A percentile compares a stretch with the other conserved stretches of the same genome.
phyloP scores from a whole-genome alignment of 2,113 vertebrate species.

The Mustelus asterias region DNA sequence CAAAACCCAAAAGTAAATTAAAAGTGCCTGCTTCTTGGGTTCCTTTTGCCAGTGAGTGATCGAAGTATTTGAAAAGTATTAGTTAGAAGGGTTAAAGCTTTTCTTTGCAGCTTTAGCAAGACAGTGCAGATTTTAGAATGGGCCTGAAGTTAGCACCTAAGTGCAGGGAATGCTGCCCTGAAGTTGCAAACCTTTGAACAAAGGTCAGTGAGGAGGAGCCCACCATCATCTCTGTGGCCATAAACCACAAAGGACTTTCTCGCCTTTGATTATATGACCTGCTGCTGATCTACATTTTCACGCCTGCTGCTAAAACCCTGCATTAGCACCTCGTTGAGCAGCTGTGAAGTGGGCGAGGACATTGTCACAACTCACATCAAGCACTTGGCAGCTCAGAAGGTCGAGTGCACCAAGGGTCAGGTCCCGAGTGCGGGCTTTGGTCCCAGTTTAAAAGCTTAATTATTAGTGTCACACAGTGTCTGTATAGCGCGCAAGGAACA shows the following conservation, averaged over 20 bases:
- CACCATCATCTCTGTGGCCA: not conserved
- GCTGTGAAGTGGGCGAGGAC: not conserved
- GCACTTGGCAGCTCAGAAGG: not conserved
- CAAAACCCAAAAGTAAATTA: not conserved
- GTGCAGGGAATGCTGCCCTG: too few relatives aligned
- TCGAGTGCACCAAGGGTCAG: not conserved
- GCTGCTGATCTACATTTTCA: not conserved
- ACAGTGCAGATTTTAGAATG: not conserved
- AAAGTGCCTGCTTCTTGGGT: not conserved
- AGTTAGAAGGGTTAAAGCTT: not conserved
- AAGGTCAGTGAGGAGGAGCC: too few relatives aligned
- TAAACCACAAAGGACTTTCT: slow-evolving; percentile 7
- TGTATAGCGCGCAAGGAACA: too few relatives aligned
- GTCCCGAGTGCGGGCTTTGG: not conserved
- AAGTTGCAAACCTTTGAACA: not conserved
- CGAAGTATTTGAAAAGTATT: not conserved
- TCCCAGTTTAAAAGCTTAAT: not conserved
- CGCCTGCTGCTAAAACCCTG: not conserved
- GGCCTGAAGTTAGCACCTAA: too few relatives aligned
- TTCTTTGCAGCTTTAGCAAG: not conserved
- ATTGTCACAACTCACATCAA: not conserved
- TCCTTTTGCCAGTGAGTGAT: not conserved
- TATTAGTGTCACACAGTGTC: too few relatives aligned
- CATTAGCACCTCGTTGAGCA: not conserved
- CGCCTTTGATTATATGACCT: not conserved